Evolutionary conservation across 2,888 invertebrate genomes (phyloP).

Genomic region (Malthinus seriepunctatus): DNA sequence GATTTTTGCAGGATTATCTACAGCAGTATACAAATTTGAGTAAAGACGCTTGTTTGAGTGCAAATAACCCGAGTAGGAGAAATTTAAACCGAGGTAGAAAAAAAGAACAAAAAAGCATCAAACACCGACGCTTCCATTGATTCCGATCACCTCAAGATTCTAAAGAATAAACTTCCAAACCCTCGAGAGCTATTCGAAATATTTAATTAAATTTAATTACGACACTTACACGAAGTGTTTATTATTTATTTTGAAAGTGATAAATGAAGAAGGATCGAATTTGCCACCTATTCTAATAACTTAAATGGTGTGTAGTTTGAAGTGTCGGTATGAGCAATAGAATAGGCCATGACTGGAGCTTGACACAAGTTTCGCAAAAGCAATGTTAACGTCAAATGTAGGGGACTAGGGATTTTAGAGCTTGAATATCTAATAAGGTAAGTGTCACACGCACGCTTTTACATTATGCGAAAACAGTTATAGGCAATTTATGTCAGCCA

Average conservation of each 20-base stretch:
- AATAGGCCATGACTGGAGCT: constrained; percentile 31
- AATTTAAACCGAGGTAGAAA: too few relatives aligned
- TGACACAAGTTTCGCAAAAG: constrained; percentile 32
- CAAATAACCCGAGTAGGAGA: too few relatives aligned
- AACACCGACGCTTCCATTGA: too few relatives aligned
- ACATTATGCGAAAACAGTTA: constrained; percentile 38
- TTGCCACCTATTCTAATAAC: constrained; percentile 14
- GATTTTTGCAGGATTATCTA: background rate
- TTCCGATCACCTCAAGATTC: too few relatives aligned
- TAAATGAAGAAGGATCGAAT: constrained; percentile 11
- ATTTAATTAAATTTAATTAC: too few relatives aligned
- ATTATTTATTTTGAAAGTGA: background rate
- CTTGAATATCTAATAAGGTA: constrained; percentile 38
- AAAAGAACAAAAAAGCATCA: too few relatives aligned
- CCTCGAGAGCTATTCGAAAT: too few relatives aligned
- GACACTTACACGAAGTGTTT: too few relatives aligned
- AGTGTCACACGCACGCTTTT: constrained; percentile 38
- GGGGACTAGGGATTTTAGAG: constrained; percentile 33
- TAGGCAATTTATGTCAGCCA: constrained; percentile 37
- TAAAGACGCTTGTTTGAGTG: too few relatives aligned
- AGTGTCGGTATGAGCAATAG: constrained; percentile 34
- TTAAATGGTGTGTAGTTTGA: constrained; percentile 29
- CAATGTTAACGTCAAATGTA: constrained; percentile 35
- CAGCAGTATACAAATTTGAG: background rate
- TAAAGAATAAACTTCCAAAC: too few relatives aligned